A percentile compares a stretch with the other conserved stretches of the same genome.
Conservation (phyloP, 2,113 vertebrate genomes). For the Galbula dea region DNA sequence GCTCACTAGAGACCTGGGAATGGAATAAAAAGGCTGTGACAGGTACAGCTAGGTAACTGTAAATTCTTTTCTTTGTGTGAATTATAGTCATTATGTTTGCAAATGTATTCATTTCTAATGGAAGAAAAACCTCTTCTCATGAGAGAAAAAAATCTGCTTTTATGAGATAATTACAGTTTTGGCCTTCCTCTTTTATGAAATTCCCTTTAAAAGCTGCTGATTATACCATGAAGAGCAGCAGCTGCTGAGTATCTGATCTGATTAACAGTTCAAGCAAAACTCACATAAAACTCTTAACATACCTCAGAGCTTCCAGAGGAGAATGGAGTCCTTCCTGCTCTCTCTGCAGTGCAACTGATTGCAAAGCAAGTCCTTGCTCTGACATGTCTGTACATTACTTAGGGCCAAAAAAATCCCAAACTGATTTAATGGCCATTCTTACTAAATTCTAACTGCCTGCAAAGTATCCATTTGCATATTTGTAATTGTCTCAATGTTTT, state of each 20-base stretch:
- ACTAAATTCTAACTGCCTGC: not conserved
- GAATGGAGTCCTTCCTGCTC: not conserved
- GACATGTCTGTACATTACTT: rapidly evolving
- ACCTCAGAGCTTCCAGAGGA: not conserved
- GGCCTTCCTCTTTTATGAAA: not conserved
- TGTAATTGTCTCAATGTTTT: not conserved
- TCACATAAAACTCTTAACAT: conserved; percentile 1
- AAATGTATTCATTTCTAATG: not conserved
- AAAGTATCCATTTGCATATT: not conserved
- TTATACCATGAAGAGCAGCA: conserved; percentile 42
- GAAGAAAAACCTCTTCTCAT: not conserved
- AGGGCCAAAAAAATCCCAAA: not conserved
- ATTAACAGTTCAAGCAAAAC: conserved; percentile 16
- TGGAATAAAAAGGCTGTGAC: not conserved
- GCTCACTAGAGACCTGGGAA: not conserved
- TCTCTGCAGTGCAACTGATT: not conserved
- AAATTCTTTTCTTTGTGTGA: not conserved
- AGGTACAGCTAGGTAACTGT: not conserved
- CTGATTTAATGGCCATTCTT: not conserved
- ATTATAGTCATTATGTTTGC: not conserved
- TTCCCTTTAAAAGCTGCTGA: conserved; percentile 22
- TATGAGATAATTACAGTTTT: conserved; percentile 36
- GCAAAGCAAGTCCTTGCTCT: not conserved
- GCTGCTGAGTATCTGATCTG: not conserved
- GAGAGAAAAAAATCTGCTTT: conserved; percentile 14